phyloP scores from a whole-genome alignment of 1,140 invertebrate genomes.

The Asobara japonica region DNA sequence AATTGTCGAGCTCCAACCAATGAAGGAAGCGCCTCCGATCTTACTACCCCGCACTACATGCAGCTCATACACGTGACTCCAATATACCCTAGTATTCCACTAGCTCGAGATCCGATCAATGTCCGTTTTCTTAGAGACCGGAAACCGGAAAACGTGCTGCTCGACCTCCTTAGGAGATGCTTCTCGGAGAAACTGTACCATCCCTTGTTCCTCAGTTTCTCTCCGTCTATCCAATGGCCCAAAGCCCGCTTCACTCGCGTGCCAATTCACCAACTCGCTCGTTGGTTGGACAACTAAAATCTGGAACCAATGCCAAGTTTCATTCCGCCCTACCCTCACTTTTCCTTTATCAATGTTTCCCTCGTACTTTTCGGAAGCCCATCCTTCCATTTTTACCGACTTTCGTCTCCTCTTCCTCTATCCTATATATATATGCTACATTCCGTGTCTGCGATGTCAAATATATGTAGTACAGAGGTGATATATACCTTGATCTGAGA shows the following conservation, averaged over 20 bases:
- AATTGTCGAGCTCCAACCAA: too few species aligned
- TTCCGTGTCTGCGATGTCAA: background rate
- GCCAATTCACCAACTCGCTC: conserved; percentile 38
- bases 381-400: background rate
- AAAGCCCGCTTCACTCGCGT: conserved; percentile 16
- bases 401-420: background rate
- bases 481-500: conserved; percentile 2
- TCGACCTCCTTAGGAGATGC: conserved; percentile 53
- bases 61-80: background rate
- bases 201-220: conserved; percentile 22
- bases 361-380: conserved; percentile 12
- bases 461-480: background rate
- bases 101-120: conserved; percentile 45
- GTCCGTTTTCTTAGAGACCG: conserved; percentile 45
- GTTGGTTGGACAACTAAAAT: conserved; percentile 48
- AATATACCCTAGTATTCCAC: background rate
- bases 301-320: conserved; percentile 57
- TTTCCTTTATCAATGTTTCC: conserved; percentile 22
- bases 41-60: background rate
- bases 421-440: background rate
- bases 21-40: too few species aligned
- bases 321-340: conserved; percentile 22
- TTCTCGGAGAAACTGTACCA: conserved; percentile 9
- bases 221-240: background rate
- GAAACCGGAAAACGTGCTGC: conserved; percentile 52